These are phyloP conservation scores for Triplophysa tibetana DNA, from an alignment of 2,113 vertebrate species.

Conservation along the genomic window DNA sequence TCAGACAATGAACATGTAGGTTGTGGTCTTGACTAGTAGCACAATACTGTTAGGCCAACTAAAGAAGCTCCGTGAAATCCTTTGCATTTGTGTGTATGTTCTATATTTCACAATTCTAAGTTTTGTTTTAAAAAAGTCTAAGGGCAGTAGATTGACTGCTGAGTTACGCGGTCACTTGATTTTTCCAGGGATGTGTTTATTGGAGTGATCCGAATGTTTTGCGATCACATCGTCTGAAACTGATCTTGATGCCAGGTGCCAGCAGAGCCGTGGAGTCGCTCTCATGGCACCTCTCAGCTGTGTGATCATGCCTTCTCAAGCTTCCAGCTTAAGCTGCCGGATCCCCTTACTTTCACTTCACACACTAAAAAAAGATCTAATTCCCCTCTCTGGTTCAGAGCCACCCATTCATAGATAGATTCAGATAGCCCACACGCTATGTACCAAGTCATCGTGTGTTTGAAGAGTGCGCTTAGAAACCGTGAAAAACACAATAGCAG, in stretches of 20 bases:
- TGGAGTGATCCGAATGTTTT: too few relatives aligned
- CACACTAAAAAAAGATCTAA: slow-evolving; percentile 32
- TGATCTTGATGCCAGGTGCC: neutral
- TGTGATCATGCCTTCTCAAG: slow-evolving; percentile 32
- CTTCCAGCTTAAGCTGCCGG: slow-evolving; percentile 17
- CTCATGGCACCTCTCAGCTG: slow-evolving; percentile 2
- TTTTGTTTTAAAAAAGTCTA: too few relatives aligned
- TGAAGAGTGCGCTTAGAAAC: slow-evolving; percentile 24
- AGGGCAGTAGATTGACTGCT: too few relatives aligned
- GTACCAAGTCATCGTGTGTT: slow-evolving; percentile 4
- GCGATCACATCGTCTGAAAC: too few relatives aligned
- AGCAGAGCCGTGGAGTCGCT: neutral
- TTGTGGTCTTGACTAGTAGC: too few relatives aligned
- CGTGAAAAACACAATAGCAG: neutral
- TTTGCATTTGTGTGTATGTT: too few relatives aligned
- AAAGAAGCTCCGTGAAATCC: too few relatives aligned
- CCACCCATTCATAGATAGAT: slow-evolving; percentile 39
- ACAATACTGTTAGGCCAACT: too few relatives aligned
- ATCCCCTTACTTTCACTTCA: slow-evolving; percentile 7
- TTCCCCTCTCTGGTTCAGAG: slow-evolving; percentile 26
- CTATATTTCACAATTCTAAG: too few relatives aligned
- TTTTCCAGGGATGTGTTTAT: too few relatives aligned
- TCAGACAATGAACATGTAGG: too few relatives aligned
- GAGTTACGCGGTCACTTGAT: too few relatives aligned
- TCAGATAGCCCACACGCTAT: slow-evolving; percentile 7